phyloP scores from a whole-genome alignment of 2,797 vertebrate genomes.

The Halcyon smyrnensis region DNA sequence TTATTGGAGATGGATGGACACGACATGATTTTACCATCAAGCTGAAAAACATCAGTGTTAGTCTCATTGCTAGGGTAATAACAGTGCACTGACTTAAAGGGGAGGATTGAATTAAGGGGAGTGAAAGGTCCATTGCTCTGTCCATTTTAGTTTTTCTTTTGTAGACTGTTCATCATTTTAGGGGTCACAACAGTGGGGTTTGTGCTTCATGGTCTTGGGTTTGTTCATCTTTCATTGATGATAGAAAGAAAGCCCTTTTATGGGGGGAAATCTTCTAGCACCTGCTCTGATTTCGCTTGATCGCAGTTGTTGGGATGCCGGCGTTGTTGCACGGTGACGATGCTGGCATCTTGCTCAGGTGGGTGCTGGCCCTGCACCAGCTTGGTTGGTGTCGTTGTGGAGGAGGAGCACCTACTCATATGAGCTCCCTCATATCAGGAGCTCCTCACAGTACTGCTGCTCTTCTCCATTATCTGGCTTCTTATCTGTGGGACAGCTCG shows the following conservation, averaged over 20 bases:
- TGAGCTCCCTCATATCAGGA: neutral
- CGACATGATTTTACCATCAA: conserved; percentile 79
- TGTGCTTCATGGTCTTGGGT: conserved; percentile 10
- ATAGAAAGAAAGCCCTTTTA: conserved; percentile 4
- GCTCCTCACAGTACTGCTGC: neutral
- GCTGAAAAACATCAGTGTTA: conserved; percentile 80
- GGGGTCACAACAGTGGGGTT: conserved; percentile 18
- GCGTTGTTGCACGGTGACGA: fast-evolving
- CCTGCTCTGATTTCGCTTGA: neutral
- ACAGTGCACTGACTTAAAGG: conserved; percentile 75
- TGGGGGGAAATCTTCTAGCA: neutral
- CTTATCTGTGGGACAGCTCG: neutral
- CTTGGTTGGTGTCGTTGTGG: neutral
- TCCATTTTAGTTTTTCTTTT: conserved; percentile 56
- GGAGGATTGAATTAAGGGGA: conserved; percentile 69
- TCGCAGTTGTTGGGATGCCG: fast-evolving
- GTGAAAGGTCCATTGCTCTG: conserved; percentile 61
- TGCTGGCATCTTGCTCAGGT: neutral
- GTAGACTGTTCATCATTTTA: conserved; percentile 50
- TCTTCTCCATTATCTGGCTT: neutral
- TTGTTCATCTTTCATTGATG: conserved; percentile 37
- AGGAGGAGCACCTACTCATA: neutral
- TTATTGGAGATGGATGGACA: conserved; percentile 82
- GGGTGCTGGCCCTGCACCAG: neutral
- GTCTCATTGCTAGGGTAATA: conserved; percentile 67